Evolutionary conservation across 2,888 invertebrate species (phyloP).

Genomic region (Micropterix aruncella): DNA sequence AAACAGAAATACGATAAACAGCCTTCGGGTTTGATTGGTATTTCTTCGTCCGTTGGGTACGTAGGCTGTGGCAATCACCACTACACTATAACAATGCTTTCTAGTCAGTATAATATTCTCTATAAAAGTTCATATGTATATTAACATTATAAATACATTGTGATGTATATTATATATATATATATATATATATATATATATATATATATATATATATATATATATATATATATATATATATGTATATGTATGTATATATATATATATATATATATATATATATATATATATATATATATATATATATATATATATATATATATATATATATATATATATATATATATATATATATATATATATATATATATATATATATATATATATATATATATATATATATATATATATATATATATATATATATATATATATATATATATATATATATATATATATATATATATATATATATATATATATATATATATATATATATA

Average conservation of each 20-base stretch:
- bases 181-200: constrained; percentile 6
- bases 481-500: constrained; percentile 6
- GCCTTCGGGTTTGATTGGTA: no score
- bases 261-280: constrained; percentile 5
- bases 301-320: constrained; percentile 5
- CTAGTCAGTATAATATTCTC: no score
- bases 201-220: constrained; percentile 6
- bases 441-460: background rate
- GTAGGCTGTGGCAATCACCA: no score
- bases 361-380: constrained; percentile 5
- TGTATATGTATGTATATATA: constrained; percentile 5
- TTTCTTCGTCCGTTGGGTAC: no score
- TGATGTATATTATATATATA: constrained; percentile 4
- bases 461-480: constrained; percentile 4
- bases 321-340: constrained; percentile 6
- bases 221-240: constrained; percentile 6
- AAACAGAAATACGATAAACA: no score
- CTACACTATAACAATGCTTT: no score
- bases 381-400: constrained; percentile 6
- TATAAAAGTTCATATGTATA: no score
- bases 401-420: constrained; percentile 6
- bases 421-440: constrained; percentile 6
- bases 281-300: constrained; percentile 6
- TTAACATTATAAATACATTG: no score
- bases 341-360: constrained; percentile 5